These are phyloP conservation scores for Emmelina monodactyla DNA, from an alignment of 2,888 invertebrate species.

Conservation along the genomic window DNA sequence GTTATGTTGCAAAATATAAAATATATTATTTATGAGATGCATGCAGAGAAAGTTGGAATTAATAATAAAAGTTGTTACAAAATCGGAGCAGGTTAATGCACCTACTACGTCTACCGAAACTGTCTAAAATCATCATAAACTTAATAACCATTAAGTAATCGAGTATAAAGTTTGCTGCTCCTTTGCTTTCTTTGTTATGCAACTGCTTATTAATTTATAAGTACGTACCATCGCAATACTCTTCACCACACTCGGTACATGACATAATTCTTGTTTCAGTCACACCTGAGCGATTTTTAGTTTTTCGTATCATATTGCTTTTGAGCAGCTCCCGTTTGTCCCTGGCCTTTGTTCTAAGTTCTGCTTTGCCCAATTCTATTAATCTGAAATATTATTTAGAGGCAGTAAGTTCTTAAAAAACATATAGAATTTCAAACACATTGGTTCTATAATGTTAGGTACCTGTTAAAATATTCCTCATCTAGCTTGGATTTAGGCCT, in stretches of 20 bases:
- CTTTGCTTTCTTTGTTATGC: background rate
- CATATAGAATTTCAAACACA: background rate
- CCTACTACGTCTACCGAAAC: too few species aligned
- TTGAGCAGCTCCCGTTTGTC: constrained; percentile 73
- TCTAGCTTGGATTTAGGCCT: constrained; percentile 84
- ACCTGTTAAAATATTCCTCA: constrained; percentile 87
- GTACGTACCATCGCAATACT: constrained; percentile 83
- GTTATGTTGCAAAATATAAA: too few species aligned
- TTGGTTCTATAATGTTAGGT: constrained; percentile 6
- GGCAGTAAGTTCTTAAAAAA: background rate
- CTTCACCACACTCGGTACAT: constrained; percentile 84
- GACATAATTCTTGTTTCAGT: constrained; percentile 78
- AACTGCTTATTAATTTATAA: background rate
- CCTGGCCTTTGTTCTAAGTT: constrained; percentile 73
- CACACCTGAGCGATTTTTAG: constrained; percentile 85
- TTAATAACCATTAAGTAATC: too few species aligned
- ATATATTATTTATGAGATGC: too few species aligned
- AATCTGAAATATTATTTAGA: constrained; percentile 53
- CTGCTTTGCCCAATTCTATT: constrained; percentile 82
- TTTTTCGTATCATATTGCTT: constrained; percentile 74
- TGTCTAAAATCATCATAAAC: too few species aligned
- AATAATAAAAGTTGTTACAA: too few species aligned
- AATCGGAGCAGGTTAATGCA: too few species aligned
- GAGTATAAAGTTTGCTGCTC: background rate
- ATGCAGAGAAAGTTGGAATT: too few species aligned